A percentile compares a stretch with the other conserved stretches of the same genome.
phyloP scores from a whole-genome alignment of 2,113 vertebrate species.

The Shinisaurus crocodilurus region DNA sequence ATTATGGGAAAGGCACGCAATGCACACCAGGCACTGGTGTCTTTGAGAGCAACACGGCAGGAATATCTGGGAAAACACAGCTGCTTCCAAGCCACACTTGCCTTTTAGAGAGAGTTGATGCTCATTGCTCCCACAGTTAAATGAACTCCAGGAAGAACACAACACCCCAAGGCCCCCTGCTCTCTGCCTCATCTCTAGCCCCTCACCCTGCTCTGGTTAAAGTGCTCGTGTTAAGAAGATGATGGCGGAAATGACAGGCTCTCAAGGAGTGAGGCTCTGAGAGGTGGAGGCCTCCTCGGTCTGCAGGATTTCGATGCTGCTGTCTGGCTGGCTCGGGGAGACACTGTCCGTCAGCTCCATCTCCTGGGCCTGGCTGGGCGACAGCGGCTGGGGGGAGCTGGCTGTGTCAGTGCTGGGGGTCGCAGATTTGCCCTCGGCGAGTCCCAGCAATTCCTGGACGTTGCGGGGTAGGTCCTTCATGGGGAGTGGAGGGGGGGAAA shows the following conservation, averaged over 20 bases:
- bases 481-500: not conserved
- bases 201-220: slow-evolving; percentile 9
- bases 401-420: slow-evolving; percentile 53
- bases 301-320: slow-evolving; percentile 33
- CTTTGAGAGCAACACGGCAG: not conserved
- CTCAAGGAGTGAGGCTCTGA: not conserved
- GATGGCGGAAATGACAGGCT: not conserved
- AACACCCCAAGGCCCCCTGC: not conserved
- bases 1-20: not conserved
- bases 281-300: not conserved
- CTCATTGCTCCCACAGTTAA: not conserved
- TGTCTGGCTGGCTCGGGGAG: slow-evolving; percentile 23
- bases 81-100: not conserved
- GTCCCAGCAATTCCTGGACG: slow-evolving; percentile 74
- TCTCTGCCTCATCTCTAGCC: not conserved
- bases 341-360: slow-evolving; percentile 26
- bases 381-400: slow-evolving; percentile 46
- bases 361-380: slow-evolving; percentile 45
- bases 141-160: not conserved
- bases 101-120: too few relatives aligned
- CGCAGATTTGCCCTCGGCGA: slow-evolving; percentile 27
- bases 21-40: not conserved
- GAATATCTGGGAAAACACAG: not conserved
- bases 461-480: slow-evolving; percentile 73
- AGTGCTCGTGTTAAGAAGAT: slow-evolving; percentile 36